A percentile compares a stretch with the other conserved stretches of the same genome.
Evolutionary conservation across 2,113 vertebrate genomes (phyloP).

Genomic region (Austrofundulus limnaeus): DNA sequence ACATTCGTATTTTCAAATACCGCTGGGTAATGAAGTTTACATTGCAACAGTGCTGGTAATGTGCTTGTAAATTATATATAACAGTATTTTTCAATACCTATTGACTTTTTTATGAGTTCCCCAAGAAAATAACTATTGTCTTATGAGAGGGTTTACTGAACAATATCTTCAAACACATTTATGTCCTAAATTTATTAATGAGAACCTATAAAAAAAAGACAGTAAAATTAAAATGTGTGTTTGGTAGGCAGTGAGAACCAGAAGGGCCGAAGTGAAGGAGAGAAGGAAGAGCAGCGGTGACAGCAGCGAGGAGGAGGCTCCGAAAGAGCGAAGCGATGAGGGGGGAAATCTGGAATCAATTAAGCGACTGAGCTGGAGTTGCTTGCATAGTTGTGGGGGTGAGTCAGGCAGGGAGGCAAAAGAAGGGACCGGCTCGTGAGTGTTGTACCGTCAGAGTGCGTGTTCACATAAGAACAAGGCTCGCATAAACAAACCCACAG

Average conservation of each 20-base stretch:
- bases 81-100: too few relatives aligned
- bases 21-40: too few relatives aligned
- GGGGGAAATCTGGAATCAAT: conserved; percentile 77
- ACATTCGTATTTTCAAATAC: too few relatives aligned
- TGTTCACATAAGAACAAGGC: conserved; percentile 34
- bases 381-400: conserved; percentile 75
- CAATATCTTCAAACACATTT: too few relatives aligned
- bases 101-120: too few relatives aligned
- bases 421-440: conserved; percentile 54
- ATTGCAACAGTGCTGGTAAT: background rate
- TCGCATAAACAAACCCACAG: conserved; percentile 12
- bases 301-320: conserved; percentile 37
- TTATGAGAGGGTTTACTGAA: too few relatives aligned
- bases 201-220: background rate
- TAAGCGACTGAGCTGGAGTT: conserved; percentile 71
- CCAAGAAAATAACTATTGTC: too few relatives aligned
- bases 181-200: too few relatives aligned
- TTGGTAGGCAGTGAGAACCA: conserved; percentile 52
- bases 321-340: conserved; percentile 51
- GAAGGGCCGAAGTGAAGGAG: conserved; percentile 28
- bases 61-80: background rate
- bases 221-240: conserved; percentile 8
- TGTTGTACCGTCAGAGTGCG: conserved; percentile 42
- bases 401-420: conserved; percentile 68
- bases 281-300: conserved; percentile 49